A percentile compares a stretch with the other conserved stretches of the same genome.
These are phyloP conservation scores for Moxostoma hubbsi DNA, from an alignment of 2,797 vertebrate genomes.

Conservation along the genomic window DNA sequence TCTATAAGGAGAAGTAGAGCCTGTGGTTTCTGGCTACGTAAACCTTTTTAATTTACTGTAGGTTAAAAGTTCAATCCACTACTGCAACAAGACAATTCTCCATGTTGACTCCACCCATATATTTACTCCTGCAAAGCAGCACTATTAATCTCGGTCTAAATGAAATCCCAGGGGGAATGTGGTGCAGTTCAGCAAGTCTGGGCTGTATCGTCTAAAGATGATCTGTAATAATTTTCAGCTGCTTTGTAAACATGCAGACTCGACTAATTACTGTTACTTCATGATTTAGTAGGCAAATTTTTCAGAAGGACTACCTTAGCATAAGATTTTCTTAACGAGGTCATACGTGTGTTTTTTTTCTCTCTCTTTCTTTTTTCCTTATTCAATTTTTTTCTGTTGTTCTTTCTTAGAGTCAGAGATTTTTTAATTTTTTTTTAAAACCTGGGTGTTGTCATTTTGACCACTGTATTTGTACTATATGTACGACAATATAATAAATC, in stretches of 20 bases:
- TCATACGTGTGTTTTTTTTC: neutral
- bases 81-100: slow-evolving; percentile 6
- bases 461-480: too few species aligned
- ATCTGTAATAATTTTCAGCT: slow-evolving; percentile 14
- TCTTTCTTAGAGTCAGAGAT: neutral
- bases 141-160: neutral
- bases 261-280: neutral
- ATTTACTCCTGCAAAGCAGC: slow-evolving; percentile 10
- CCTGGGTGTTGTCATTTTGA: too few species aligned
- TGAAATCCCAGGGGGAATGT: neutral
- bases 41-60: slow-evolving; percentile 6
- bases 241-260: slow-evolving; percentile 32
- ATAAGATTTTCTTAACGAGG: too few species aligned
- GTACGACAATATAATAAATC: neutral
- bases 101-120: neutral
- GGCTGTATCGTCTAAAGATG: neutral
- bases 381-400: too few species aligned
- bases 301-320: too few species aligned
- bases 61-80: slow-evolving; percentile 22
- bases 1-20: too few species aligned
- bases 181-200: neutral
- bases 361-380: too few species aligned
- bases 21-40: too few species aligned
- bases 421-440: too few species aligned
- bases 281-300: too few species aligned